A percentile compares a stretch with the other conserved stretches of the same genome.
Conservation (phyloP, 2,113 vertebrate species). For the Pomatorhinus ruficollis region DNA sequence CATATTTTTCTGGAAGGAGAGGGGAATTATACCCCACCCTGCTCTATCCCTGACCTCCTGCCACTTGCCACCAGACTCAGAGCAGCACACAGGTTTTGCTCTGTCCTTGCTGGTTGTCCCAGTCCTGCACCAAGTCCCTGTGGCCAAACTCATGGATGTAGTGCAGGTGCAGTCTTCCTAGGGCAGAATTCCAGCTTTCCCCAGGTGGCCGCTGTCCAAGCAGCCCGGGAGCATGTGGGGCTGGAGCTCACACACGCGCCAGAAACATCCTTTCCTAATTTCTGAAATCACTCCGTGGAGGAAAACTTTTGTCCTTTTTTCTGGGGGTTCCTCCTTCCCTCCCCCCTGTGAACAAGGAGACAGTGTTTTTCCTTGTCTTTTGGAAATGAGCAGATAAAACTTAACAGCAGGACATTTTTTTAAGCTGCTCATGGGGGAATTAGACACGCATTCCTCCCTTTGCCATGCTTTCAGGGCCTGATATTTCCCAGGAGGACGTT, state of each 20-base stretch:
- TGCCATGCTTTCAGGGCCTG: constrained; percentile 48
- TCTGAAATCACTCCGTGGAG: not conserved
- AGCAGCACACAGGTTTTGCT: not conserved
- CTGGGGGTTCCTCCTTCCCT: not conserved
- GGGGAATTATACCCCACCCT: not conserved
- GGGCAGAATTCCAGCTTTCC: not conserved
- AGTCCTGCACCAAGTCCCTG: not conserved
- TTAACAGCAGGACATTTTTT: constrained; percentile 54
- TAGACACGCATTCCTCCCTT: constrained; percentile 53
- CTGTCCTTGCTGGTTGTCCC: not conserved
- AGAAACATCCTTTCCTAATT: not conserved
- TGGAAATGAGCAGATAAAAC: constrained; percentile 44
- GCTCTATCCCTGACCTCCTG: not conserved
- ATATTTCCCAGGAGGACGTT: constrained; percentile 69
- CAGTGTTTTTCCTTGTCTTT: not conserved
- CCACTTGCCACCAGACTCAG: not conserved
- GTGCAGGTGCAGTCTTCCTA: not conserved
- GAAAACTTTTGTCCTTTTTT: constrained; percentile 19
- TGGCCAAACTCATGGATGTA: not conserved
- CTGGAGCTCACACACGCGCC: not conserved
- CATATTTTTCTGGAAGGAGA: accelerated
- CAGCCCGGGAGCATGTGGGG: accelerated
- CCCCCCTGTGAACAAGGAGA: not conserved
- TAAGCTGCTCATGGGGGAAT: constrained; percentile 57
- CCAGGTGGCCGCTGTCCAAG: not conserved